These are phyloP conservation scores for Atta cephalotes DNA, from an alignment of 1,140 invertebrate species.

Conservation along the genomic window DNA sequence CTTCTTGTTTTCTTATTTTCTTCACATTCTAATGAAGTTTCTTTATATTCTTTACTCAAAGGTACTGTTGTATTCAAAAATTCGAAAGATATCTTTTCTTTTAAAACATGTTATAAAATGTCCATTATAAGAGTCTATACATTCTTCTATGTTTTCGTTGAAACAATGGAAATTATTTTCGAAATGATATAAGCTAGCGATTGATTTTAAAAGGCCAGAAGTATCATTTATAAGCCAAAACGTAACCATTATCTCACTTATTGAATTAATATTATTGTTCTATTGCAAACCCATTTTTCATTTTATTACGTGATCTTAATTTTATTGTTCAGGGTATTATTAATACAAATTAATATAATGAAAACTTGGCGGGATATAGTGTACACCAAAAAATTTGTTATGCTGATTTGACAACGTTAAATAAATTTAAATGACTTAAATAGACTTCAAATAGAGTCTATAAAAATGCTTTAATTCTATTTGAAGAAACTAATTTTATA, in stretches of 20 bases:
- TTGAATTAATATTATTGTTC: conserved; percentile 11
- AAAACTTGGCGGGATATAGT: neutral
- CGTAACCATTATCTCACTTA: conserved; percentile 23
- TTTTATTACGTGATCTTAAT: neutral
- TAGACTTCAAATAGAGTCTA: neutral
- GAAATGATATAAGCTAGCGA: neutral
- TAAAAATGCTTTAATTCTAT: conserved; percentile 22
- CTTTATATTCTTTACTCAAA: neutral
- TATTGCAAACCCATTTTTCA: neutral
- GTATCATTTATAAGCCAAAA: neutral
- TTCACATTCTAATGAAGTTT: neutral
- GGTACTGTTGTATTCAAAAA: neutral
- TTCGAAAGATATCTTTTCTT: neutral
- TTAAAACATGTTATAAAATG: neutral
- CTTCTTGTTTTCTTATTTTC: neutral
- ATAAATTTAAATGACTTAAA: conserved; percentile 10
- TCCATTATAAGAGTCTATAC: neutral
- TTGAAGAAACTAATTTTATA: conserved; percentile 29
- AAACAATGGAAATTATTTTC: conserved; percentile 2
- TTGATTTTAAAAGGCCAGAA: neutral
- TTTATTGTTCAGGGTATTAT: neutral
- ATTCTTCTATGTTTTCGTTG: neutral
- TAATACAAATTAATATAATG: neutral
- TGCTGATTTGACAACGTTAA: conserved; percentile 9
- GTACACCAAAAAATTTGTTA: neutral